phyloP scores from a whole-genome alignment of 2,113 vertebrate species.

The Sprattus sprattus region DNA sequence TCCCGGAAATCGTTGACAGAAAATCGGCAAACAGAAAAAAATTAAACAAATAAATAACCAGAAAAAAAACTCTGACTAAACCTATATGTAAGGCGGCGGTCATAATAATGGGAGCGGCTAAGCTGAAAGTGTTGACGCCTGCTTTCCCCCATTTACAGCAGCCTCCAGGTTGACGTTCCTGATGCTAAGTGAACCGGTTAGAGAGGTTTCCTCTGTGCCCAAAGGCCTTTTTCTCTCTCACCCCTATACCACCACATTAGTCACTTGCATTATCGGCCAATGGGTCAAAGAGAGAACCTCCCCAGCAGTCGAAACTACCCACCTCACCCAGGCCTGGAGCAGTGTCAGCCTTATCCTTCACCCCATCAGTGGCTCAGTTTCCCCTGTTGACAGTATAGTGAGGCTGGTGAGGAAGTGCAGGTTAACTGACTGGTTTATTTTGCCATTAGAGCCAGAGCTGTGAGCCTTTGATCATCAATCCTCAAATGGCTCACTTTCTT shows the following conservation, averaged over 20 bases:
- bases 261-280: slow-evolving; percentile 36
- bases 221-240: slow-evolving; percentile 17
- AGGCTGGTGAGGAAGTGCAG: background rate
- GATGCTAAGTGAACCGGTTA: slow-evolving; percentile 34
- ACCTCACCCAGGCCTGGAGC: background rate
- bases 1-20: no score
- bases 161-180: background rate
- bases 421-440: background rate
- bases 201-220: slow-evolving; percentile 36
- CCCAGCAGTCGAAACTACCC: background rate
- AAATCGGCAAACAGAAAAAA: no score
- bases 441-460: background rate
- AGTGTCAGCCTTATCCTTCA: background rate
- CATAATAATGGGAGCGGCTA: background rate
- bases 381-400: background rate
- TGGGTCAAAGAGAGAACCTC: slow-evolving; percentile 34
- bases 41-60: no score
- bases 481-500: background rate
- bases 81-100: no score
- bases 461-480: background rate
- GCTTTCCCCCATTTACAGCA: background rate
- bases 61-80: no score
- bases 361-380: background rate
- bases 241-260: slow-evolving; percentile 23
- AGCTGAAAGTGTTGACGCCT: background rate